phyloP scores from a whole-genome alignment of 2,888 invertebrate genomes.

The Leptura quadrifasciata region DNA sequence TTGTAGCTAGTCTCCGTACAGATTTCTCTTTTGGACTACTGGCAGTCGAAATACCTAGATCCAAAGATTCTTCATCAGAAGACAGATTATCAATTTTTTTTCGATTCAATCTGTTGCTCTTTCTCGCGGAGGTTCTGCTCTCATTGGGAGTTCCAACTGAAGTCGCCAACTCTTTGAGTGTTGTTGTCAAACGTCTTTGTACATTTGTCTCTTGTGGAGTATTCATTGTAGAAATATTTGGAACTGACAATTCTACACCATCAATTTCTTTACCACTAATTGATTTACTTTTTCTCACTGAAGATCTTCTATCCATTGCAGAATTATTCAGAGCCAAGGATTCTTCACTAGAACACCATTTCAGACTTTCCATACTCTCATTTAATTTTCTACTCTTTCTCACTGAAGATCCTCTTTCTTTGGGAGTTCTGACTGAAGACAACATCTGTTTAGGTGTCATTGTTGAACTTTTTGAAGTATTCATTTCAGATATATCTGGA shows the following conservation, averaged over 20 bases:
- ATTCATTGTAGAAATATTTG: no score
- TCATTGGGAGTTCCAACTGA: not conserved
- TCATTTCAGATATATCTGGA: not conserved
- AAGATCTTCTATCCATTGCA: no score
- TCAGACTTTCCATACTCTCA: not conserved
- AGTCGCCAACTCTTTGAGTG: not conserved
- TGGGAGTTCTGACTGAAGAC: not conserved
- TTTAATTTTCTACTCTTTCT: not conserved
- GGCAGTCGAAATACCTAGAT: not conserved
- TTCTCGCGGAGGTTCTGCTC: not conserved
- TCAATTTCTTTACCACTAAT: no score
- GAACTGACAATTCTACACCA: no score
- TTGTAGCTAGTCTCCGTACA: no score
- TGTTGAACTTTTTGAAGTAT: not conserved
- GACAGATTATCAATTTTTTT: not conserved
- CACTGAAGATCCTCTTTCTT: not conserved
- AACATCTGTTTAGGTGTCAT: not conserved
- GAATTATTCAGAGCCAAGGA: not conserved
- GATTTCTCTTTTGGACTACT: not conserved
- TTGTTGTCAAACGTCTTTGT: not conserved
- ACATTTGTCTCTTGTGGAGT: not conserved
- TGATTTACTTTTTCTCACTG: no score
- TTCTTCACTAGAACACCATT: not conserved
- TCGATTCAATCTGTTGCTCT: not conserved
- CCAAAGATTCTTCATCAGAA: not conserved